Evolutionary conservation across 2,888 invertebrate species (phyloP).

Genomic region (Drosophila niveifrons): DNA sequence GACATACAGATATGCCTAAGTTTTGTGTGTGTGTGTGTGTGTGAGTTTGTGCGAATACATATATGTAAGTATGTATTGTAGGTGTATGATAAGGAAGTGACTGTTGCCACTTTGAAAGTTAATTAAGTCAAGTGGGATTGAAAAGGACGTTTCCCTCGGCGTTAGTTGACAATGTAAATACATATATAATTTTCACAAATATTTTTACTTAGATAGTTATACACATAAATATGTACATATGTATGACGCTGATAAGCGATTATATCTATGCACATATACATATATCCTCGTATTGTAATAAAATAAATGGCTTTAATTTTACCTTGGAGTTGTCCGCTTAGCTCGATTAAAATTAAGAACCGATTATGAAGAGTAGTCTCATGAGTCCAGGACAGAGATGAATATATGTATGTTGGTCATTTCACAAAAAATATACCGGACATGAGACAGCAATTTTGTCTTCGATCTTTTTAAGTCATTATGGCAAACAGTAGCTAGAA

Average conservation of each 20-base stretch:
- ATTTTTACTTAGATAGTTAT: background rate
- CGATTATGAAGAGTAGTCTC: background rate
- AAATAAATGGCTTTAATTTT: slow-evolving; percentile 1
- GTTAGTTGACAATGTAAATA: too few relatives aligned
- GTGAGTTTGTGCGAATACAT: background rate
- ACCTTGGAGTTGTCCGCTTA: background rate
- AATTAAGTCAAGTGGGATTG: slow-evolving; percentile 56
- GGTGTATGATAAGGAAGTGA: slow-evolving; percentile 34
- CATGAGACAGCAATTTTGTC: slow-evolving; percentile 53
- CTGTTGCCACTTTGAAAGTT: slow-evolving; percentile 32
- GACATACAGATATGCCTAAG: slow-evolving; percentile 6
- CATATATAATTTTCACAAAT: background rate
- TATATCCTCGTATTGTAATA: slow-evolving; percentile 15
- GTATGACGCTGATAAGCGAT: slow-evolving; percentile 1
- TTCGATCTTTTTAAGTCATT: slow-evolving; percentile 20
- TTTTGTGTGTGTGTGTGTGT: background rate
- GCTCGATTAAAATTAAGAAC: background rate
- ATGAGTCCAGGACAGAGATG: background rate
- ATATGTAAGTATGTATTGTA: slow-evolving; percentile 1
- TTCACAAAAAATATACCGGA: slow-evolving; percentile 36
- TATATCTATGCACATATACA: background rate
- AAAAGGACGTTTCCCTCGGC: background rate
- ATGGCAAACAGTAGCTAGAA: slow-evolving; percentile 23
- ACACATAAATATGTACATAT: background rate
- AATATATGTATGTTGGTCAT: slow-evolving; percentile 4